Base-by-base conservation (phyloP, 2,113 vertebrate genomes). In the Paratilapia polleni region DNA sequence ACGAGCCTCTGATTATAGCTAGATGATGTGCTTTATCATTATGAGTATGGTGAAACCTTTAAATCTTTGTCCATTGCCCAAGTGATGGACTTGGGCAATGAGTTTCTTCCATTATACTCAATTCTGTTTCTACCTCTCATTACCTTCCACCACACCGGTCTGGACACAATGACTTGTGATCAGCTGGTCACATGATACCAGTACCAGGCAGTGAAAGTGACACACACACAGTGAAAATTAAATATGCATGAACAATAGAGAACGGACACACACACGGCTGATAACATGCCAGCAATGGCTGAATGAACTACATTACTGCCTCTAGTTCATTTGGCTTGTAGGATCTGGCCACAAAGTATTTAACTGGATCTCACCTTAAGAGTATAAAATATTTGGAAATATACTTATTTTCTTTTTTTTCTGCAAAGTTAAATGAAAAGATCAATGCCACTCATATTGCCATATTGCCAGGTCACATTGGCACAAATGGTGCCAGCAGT, bases 141-240 rank as follows among this genome's bases (percentile, higher is more conserved):
- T 11, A 6, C 22, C n/a, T 58, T 60, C 66, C 61, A 80, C 24
- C n/a, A 47, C 8, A 10, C 38, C 22, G 22, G 4, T 78, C 26
- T 68, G 54, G 26, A 78, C 41, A 83, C 36, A 14, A 52, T 8
- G 26, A 38, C 52, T 49, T 49, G 52, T 2, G 1, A 66, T 62
- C 24, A 68, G 26, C 59, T 26, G 24, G 58, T 74, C 84, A 87
- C 58, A 77, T 82, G 81, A 84, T 26, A 64, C 73, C 20, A 34
- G 63, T 77, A 59, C 84, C 70, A 62, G 80, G 83, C 85, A 62
- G 77, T 34, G 84, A 77, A 80, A 85, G 38, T 73, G 24, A 82
- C 6, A 82, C 6, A 79, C 34, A 38, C n/a, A 22, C 52, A 43
- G 36, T 36, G 36, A 36, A 36, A 36, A 36, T 36, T 7, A 36